Percentiles rank a stretch among this genome's conserved stretches.
These are phyloP conservation scores for Prolemur simus DNA, from an alignment of 2,113 vertebrate species.

Conservation along the genomic window DNA sequence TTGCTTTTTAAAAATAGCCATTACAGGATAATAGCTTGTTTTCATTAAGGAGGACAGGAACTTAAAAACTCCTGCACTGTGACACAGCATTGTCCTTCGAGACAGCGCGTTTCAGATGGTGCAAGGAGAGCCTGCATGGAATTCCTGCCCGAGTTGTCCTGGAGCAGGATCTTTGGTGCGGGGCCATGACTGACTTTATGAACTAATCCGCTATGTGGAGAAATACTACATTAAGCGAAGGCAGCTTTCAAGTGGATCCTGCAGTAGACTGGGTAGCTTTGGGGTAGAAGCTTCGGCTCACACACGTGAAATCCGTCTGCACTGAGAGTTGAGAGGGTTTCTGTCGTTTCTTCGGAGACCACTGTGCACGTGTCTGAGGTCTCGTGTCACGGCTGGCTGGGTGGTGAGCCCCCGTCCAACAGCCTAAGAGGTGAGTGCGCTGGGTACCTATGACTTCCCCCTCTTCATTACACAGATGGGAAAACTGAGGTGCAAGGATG, in stretches of 20 bases:
- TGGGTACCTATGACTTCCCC: too few species aligned
- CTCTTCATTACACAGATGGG: not conserved
- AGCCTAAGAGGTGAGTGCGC: not conserved
- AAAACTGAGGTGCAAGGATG: not conserved
- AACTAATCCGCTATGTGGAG: not conserved
- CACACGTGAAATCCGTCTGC: not conserved
- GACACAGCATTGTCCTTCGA: not conserved
- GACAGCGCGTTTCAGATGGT: not conserved
- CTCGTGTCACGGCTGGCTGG: not conserved
- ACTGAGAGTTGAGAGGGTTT: not conserved
- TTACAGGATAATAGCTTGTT: slow-evolving; percentile 60
- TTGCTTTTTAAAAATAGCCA: slow-evolving; percentile 52
- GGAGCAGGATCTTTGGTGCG: not conserved
- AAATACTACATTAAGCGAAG: not conserved
- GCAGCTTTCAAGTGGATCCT: not conserved
- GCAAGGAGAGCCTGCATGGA: not conserved
- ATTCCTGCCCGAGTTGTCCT: not conserved
- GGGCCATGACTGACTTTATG: not conserved
- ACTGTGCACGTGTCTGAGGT: accelerated
- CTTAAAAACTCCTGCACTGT: not conserved
- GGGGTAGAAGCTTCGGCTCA: not conserved
- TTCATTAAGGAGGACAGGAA: slow-evolving; percentile 31
- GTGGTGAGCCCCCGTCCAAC: not conserved
- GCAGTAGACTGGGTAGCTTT: not conserved
- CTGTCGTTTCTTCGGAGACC: not conserved